A percentile compares a stretch with the other conserved stretches of the same genome.
These are phyloP conservation scores for Lampris megalopsis DNA, from an alignment of 2,113 vertebrate genomes.

Conservation along the genomic window DNA sequence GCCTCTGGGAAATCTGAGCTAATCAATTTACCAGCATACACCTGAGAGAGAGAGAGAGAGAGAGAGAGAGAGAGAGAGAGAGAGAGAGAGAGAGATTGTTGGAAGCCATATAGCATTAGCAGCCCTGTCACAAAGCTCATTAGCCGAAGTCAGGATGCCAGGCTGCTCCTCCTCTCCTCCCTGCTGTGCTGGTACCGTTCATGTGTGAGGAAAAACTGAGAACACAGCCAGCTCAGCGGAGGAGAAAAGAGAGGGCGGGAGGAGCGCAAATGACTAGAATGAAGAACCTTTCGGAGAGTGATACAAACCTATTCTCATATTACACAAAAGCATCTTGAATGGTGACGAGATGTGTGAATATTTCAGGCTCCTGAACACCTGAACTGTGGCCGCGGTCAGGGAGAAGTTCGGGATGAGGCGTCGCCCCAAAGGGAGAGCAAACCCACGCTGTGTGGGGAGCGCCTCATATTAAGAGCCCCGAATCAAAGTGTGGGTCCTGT, in stretches of 20 bases:
- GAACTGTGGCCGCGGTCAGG: too few relatives aligned
- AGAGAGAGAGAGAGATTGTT: conserved; percentile 21
- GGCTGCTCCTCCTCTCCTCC: conserved; percentile 19
- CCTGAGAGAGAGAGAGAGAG: conserved; percentile 31
- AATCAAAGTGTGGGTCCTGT: too few relatives aligned
- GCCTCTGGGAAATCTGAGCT: conserved; percentile 48
- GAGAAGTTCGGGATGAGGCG: too few relatives aligned
- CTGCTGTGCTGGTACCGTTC: conserved; percentile 44
- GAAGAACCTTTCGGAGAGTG: not conserved
- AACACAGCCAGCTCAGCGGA: conserved; percentile 25
- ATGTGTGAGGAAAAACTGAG: conserved; percentile 22
- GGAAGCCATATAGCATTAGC: conserved; percentile 21
- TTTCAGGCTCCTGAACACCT: too few relatives aligned
- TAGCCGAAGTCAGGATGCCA: conserved; percentile 33
- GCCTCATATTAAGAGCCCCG: too few relatives aligned
- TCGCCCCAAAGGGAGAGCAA: too few relatives aligned
- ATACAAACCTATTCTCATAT: too few relatives aligned
- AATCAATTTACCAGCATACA: conserved; percentile 34
- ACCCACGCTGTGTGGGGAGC: too few relatives aligned
- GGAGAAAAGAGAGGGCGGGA: not conserved
- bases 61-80: not conserved
- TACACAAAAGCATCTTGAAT: too few relatives aligned
- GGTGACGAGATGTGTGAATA: too few relatives aligned
- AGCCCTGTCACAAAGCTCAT: conserved; percentile 32
- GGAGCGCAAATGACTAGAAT: not conserved